Base-by-base conservation (phyloP, 2,888 invertebrate genomes). In the Linyphia triangularis region DNA sequence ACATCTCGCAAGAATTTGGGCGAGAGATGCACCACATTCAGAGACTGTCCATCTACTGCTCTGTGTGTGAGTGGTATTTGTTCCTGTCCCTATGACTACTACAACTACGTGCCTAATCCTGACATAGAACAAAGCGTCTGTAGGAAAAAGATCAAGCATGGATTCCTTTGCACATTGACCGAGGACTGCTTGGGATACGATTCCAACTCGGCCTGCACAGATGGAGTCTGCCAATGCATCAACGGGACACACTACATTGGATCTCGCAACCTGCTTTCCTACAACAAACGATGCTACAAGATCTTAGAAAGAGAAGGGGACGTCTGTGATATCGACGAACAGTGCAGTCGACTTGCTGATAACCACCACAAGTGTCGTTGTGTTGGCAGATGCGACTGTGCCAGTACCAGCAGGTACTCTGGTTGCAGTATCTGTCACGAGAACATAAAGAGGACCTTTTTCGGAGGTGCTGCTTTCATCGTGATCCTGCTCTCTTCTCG, bases 181-280 rank as follows among this genome's bases (percentile, higher is more conserved):
- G 89, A 89, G 57, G 89, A 89, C 37, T 89, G 89, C 65, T 19
- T 82, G 9, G 89, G 84, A 16, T 89, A 89, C 65, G 89, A 89
- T 43, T 70, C 83, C n/a, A 89, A 89, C 72, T 89, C 89, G n/a
- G 72, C 43, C n/a, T 89, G 89, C 37, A 51, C 37, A 10, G 89
- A 89, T 63, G 83, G 89, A n/a, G 40, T 89, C 16, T 89, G 89
- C 30, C 78, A 84, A 10, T 89, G 89, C 57, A 79, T 89, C 19
- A 89, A 89, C 73, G 89, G 89, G n/a, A 89, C 89, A 7, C 89
- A 89, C 57, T 89, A 82, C 26, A 89, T 89, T 16, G 84, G 89
- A n/a, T 89, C 89, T 57, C 78, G 89, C 19, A 89, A 84, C 65
- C 63, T 88, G 16, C 78, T 89, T 51, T 72, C 89, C 0, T 84